phyloP scores from a whole-genome alignment of 2,113 vertebrate species.

The Suncus etruscus region DNA sequence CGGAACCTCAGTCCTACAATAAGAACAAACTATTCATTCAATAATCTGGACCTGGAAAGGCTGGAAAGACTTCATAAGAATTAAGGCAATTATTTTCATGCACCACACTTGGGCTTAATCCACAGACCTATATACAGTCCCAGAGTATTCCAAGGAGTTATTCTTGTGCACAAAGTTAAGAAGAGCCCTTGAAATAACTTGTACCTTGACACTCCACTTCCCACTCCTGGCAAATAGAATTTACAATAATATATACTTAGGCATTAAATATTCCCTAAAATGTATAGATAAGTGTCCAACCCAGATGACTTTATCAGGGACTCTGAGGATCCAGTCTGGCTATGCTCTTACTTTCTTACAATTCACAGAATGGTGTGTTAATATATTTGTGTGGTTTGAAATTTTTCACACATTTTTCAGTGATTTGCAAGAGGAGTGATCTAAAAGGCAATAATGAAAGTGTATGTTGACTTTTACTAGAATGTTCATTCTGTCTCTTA shows the following conservation, averaged over 20 bases:
- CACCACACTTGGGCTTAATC: too few relatives aligned
- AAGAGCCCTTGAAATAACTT: too few relatives aligned
- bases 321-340: background rate
- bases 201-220: too few relatives aligned
- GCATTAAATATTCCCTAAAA: background rate
- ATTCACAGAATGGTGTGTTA: background rate
- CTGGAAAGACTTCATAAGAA: too few relatives aligned
- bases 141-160: too few relatives aligned
- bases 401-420: background rate
- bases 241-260: background rate
- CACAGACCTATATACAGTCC: too few relatives aligned
- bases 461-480: background rate
- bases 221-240: too few relatives aligned
- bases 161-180: too few relatives aligned
- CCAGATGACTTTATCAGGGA: background rate
- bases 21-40: background rate
- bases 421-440: background rate
- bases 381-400: conserved; percentile 39
- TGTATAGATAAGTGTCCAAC: background rate
- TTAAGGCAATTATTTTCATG: too few relatives aligned
- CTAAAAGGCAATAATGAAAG: background rate
- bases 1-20: background rate
- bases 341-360: background rate
- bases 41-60: too few relatives aligned
- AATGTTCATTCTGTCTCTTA: background rate